Conservation (phyloP, 2,888 invertebrate genomes). For the Argynnis bischoffii region DNA sequence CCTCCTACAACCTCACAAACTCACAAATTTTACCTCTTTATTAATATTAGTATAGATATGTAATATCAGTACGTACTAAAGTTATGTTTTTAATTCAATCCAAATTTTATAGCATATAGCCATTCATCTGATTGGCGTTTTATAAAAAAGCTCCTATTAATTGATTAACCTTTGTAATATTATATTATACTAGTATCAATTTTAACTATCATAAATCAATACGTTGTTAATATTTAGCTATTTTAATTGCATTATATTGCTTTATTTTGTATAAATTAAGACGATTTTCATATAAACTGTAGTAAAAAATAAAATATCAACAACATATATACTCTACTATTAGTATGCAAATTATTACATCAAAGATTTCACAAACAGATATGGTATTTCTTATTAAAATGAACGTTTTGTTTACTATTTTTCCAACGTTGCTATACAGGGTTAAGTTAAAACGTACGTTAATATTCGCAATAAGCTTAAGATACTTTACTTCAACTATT, state of each 20-base stretch:
- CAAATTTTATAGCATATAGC: too few species aligned
- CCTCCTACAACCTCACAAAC: too few species aligned
- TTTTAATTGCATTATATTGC: conserved; percentile 7
- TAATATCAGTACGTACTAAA: too few species aligned
- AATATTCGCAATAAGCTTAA: background rate
- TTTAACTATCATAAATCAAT: conserved; percentile 7
- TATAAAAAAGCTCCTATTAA: too few species aligned
- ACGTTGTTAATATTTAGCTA: background rate
- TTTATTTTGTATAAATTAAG: conserved; percentile 16
- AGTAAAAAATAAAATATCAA: background rate
- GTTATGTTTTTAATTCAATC: too few species aligned
- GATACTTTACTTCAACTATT: conserved; percentile 16
- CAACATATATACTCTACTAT: conserved; percentile 1
- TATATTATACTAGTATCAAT: too few species aligned
- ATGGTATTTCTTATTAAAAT: conserved; percentile 2
- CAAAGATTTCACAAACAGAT: conserved; percentile 4
- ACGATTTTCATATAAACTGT: too few species aligned
- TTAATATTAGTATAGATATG: too few species aligned
- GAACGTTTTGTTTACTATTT: background rate
- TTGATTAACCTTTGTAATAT: too few species aligned
- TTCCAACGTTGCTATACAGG: background rate
- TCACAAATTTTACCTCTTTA: too few species aligned
- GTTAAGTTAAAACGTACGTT: background rate
- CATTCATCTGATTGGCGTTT: too few species aligned
- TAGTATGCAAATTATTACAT: conserved; percentile 7